These are phyloP conservation scores for Pinna nobilis DNA, from an alignment of 1,140 invertebrate species.

Conservation along the genomic window DNA sequence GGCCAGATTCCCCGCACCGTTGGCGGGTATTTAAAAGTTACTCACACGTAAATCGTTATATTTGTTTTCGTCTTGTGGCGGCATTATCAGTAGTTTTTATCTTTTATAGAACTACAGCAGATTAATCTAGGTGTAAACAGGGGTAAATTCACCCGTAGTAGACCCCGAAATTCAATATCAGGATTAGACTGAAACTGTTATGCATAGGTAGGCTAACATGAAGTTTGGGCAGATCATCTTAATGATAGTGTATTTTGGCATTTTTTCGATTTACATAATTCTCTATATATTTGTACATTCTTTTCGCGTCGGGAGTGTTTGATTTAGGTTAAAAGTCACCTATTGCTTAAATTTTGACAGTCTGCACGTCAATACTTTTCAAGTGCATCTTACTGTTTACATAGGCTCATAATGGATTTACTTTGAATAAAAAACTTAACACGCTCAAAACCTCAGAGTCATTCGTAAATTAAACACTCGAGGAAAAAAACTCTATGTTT, in stretches of 20 bases:
- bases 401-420: not conserved
- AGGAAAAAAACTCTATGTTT: too few relatives aligned
- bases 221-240: not conserved
- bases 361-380: slow-evolving; percentile 14
- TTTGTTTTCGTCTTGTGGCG: too few relatives aligned
- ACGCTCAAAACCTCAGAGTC: too few relatives aligned
- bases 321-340: slow-evolving; percentile 27
- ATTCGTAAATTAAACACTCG: too few relatives aligned
- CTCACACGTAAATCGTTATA: too few relatives aligned
- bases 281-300: slow-evolving; percentile 20
- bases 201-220: not conserved
- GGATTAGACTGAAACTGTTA: slow-evolving; percentile 4
- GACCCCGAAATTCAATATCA: slow-evolving; percentile 8
- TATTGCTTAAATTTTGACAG: slow-evolving; percentile 22
- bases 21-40: too few relatives aligned
- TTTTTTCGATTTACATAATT: slow-evolving; percentile 2
- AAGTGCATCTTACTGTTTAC: slow-evolving; percentile 3
- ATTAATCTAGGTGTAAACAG: slow-evolving; percentile 12
- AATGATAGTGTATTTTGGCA: not conserved
- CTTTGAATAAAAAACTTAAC: not conserved
- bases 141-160: slow-evolving; percentile 5
- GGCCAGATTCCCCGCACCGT: too few relatives aligned
- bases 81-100: too few relatives aligned
- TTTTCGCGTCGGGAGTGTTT: slow-evolving; percentile 7
- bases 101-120: too few relatives aligned